Evolutionary conservation across 2,888 invertebrate species (phyloP).

Genomic region (Callinectes sapidus): DNA sequence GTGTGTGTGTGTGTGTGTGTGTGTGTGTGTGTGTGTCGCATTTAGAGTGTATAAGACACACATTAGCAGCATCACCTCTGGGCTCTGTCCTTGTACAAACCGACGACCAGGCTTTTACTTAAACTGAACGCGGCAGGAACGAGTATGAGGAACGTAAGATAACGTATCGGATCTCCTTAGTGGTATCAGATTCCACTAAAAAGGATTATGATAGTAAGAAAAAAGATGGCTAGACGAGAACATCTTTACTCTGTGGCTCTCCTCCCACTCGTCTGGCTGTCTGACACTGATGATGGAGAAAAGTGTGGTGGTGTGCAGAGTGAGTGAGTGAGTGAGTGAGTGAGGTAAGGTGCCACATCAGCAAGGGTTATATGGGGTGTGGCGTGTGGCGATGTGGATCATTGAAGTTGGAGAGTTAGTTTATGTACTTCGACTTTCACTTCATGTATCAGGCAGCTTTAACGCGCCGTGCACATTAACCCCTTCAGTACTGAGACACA

Average conservation of each 20-base stretch:
- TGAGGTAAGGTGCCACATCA: too few species aligned
- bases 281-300: not conserved
- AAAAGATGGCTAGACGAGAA: not conserved
- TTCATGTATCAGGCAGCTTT: too few species aligned
- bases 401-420: not conserved
- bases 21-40: not conserved
- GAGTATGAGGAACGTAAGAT: too few species aligned
- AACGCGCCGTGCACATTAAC: too few species aligned
- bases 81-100: not conserved
- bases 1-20: conserved; percentile 17
- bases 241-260: not conserved
- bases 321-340: too few species aligned
- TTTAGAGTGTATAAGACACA: not conserved
- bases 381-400: too few species aligned
- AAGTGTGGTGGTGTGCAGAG: not conserved
- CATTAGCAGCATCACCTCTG: not conserved
- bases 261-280: not conserved
- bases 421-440: too few species aligned
- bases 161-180: not conserved
- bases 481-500: too few species aligned
- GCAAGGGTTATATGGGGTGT: too few species aligned
- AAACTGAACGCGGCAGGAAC: not conserved
- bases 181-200: not conserved
- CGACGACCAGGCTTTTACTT: too few species aligned
- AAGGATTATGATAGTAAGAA: not conserved